Evolutionary conservation across 2,113 vertebrate species (phyloP).

Genomic region (Takifugu bimaculatus): DNA sequence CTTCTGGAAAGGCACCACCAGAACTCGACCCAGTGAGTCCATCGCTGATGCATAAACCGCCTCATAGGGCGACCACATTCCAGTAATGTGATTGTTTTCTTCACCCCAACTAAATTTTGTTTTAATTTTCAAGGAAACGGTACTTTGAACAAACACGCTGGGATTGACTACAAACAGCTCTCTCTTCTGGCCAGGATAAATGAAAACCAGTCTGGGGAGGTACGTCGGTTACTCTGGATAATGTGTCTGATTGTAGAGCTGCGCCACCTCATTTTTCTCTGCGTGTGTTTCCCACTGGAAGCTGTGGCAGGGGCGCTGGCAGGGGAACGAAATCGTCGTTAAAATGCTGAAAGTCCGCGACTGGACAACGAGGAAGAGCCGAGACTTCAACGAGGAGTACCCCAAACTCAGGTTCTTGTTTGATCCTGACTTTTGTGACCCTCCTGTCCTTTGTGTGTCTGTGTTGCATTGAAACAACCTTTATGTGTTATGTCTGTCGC

Average conservation of each 20-base stretch:
- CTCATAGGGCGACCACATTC: conserved; percentile 17
- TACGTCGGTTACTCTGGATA: conserved; percentile 28
- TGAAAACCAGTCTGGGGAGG: conserved; percentile 97
- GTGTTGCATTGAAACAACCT: conserved; percentile 22
- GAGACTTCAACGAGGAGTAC: conserved; percentile 96
- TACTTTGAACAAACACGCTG: conserved; percentile 93
- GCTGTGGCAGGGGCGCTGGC: conserved; percentile 97
- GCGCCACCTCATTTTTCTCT: background rate
- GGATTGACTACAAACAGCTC: conserved; percentile 93
- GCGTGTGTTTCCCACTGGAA: conserved; percentile 30
- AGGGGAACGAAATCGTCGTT: conserved; percentile 89
- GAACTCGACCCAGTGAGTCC: conserved; percentile 91
- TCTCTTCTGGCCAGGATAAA: conserved; percentile 84
- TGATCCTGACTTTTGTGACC: background rate
- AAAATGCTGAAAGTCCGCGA: conserved; percentile 93
- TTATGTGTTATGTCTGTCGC: conserved; percentile 25
- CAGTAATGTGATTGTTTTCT: background rate
- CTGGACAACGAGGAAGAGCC: conserved; percentile 94
- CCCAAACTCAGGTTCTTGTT: conserved; percentile 86
- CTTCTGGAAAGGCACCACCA: conserved; percentile 99
- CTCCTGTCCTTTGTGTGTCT: conserved; percentile 46
- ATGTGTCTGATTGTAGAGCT: background rate
- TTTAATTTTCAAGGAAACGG: conserved; percentile 81
- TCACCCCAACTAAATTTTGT: background rate
- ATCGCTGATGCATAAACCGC: conserved; percentile 2